Evolutionary conservation across 2,888 invertebrate species (phyloP), one percentile per base, ranked within the genome.

Genomic region (Cheilosia pagana): DNA sequence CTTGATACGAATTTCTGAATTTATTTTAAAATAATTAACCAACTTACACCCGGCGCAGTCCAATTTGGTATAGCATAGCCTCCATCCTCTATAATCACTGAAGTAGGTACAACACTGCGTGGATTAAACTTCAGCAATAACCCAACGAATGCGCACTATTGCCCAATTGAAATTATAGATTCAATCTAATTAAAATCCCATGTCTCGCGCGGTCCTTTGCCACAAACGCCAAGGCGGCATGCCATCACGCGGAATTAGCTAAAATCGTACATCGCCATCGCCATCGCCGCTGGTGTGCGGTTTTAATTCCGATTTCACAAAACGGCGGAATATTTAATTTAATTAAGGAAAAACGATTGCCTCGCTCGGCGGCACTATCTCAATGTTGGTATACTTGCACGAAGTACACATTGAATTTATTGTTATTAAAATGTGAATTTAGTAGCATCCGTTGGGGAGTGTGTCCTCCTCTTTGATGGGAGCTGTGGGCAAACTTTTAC

Each of bases 341-440:
- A 85, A 85, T 85, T 85, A 85, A 81, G 67, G 60, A 71, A 67
- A 85, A 81, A 43, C 76, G 60, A 76, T 85, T 85, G 85, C 83
- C 57, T 57, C 16, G 53, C 41, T 48, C n/a, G 23, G 16, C 52
- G 43, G 52, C 50, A 81, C 52, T 71, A 77, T 65, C 50, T 81
- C 39, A 74, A 12, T 43, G 67, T 52, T 60, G 63, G 50, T 48
- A 53, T 48, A 53, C 74, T 79, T 63, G 60, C 59, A 35, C 35
- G 35, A 35, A 35, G 35, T 35, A 35, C 74, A 70, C 60, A 60
- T 79, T 85, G 71, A 71, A 85, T 85, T 85, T 85, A 85, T 85
- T 85, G 85, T 85, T 85, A 85, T 85, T 75, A 85, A 85, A 81
- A 75, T 81, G 81, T 71, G 50, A 81, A 85, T 85, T 81, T 79